Conservation (phyloP, 2,113 vertebrate genomes). For the Saiga tatarica region DNA sequence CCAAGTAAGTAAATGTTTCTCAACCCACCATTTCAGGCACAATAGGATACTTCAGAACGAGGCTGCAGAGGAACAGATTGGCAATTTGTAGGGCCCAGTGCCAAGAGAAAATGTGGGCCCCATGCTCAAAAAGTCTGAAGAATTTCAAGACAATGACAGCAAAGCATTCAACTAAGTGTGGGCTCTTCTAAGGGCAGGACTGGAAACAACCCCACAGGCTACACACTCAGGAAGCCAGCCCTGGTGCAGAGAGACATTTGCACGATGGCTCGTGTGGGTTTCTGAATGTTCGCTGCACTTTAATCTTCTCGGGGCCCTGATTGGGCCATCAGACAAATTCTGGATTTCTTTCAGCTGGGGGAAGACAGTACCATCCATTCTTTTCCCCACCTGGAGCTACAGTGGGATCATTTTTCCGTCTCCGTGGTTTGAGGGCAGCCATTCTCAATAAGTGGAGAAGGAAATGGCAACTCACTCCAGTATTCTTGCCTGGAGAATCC, state of each 20-base stretch:
- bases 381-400: not conserved
- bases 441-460: not conserved
- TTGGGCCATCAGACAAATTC: not conserved
- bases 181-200: not conserved
- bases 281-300: not conserved
- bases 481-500: no score
- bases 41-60: not conserved
- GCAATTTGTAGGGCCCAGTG: not conserved
- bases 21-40: not conserved
- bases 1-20: not conserved
- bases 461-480: no score
- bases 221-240: not conserved
- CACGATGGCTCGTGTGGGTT: not conserved
- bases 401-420: not conserved
- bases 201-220: rapidly evolving
- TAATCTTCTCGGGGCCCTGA: not conserved
- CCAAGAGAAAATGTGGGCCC: not conserved
- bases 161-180: not conserved
- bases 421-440: no score
- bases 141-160: not conserved
- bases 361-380: not conserved
- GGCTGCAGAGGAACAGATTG: not conserved
- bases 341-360: not conserved
- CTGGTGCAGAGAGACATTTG: not conserved
- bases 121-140: not conserved